Conservation (phyloP, 1,140 invertebrate genomes). For the Anastrepha obliqua region DNA sequence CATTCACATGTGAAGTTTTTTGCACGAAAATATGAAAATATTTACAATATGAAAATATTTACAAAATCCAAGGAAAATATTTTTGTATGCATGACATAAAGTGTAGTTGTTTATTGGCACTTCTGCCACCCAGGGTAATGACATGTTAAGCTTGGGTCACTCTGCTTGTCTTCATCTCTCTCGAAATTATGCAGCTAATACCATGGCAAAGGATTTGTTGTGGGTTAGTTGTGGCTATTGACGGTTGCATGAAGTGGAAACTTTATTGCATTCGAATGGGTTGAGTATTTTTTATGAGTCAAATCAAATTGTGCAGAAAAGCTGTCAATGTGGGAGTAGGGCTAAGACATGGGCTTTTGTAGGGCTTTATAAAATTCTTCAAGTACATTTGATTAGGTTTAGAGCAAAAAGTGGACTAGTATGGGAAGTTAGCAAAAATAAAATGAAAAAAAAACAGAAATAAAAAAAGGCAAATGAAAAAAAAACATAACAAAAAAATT, state of each 20-base stretch:
- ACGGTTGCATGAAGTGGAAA: constrained; percentile 32
- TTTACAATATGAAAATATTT: constrained; percentile 34
- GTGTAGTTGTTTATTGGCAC: constrained; percentile 42
- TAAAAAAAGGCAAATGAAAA: not conserved
- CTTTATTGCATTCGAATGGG: constrained; percentile 31
- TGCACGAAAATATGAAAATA: constrained; percentile 42
- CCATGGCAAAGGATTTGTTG: not conserved
- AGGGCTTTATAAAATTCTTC: not conserved
- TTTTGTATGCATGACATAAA: constrained; percentile 48
- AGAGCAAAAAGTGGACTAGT: not conserved
- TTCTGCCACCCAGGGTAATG: constrained; percentile 19
- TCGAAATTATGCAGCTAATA: constrained; percentile 24
- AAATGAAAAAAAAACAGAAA: not conserved
- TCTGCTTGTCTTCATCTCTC: constrained; percentile 15
- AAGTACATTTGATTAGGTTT: not conserved
- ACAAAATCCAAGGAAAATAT: constrained; percentile 15
- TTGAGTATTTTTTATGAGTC: constrained; percentile 28
- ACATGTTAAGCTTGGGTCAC: constrained; percentile 45
- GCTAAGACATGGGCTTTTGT: constrained; percentile 4
- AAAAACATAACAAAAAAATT: not conserved
- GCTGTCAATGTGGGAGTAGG: constrained; percentile 10
- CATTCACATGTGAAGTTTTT: not conserved
- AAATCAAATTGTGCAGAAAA: constrained; percentile 47
- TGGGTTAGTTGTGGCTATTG: constrained; percentile 22
- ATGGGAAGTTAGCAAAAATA: not conserved